Evolutionary conservation across 2,888 invertebrate genomes (phyloP).

Genomic region (Latrodectus hesperus): DNA sequence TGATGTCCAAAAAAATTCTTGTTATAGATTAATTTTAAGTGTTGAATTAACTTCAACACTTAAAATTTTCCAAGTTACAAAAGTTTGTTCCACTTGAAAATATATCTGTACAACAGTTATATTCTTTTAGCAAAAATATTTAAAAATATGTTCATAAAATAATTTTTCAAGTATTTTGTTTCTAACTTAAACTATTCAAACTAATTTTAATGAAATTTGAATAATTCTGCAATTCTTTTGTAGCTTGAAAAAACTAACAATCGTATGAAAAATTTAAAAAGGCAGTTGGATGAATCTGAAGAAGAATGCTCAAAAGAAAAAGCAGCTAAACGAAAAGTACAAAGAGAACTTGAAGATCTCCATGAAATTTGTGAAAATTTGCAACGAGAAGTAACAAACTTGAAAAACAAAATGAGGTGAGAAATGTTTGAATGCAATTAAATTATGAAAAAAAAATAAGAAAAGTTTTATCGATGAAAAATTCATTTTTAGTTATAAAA

Average conservation of each 20-base stretch:
- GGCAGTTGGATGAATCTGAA: constrained; percentile 96
- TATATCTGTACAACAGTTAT: too few species aligned
- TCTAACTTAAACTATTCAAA: neutral
- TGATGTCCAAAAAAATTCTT: too few species aligned
- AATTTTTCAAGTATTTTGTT: neutral
- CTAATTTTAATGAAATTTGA: too few species aligned
- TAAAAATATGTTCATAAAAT: neutral
- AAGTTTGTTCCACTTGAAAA: too few species aligned
- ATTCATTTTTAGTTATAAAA: too few species aligned
- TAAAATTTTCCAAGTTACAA: too few species aligned
- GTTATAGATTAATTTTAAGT: too few species aligned
- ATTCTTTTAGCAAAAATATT: neutral
- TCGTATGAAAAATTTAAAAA: constrained; percentile 85
- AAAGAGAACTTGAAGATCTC: constrained; percentile 97
- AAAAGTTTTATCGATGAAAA: neutral
- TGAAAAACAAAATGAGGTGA: constrained; percentile 92
- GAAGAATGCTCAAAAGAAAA: constrained; percentile 97
- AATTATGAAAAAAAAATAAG: too few species aligned
- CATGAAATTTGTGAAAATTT: constrained; percentile 93
- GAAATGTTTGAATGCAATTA: constrained; percentile 2
- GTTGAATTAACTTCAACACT: too few species aligned
- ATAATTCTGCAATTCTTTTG: neutral
- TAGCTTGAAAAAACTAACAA: constrained; percentile 77
- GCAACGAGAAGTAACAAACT: constrained; percentile 88
- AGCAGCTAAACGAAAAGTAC: constrained; percentile 94